phyloP scores from a whole-genome alignment of 35 echinoderm and acorn worm species.

The Anneissia japonica region DNA sequence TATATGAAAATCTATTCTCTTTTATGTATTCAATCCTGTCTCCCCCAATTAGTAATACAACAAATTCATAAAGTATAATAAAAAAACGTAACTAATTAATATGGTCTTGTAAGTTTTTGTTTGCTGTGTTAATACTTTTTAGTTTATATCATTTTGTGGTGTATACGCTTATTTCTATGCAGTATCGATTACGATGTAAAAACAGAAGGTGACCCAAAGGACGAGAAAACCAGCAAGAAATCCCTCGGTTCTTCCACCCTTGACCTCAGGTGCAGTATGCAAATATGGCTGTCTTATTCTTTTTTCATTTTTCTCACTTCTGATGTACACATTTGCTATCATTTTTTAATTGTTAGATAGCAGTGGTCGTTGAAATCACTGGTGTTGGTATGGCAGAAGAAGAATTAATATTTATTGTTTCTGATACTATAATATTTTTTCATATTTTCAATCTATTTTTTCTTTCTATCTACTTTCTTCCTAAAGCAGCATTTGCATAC shows the following conservation, averaged over 20 bases:
- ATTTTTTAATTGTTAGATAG: too few relatives aligned
- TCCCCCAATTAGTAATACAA: too few relatives aligned
- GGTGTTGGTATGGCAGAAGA: neutral
- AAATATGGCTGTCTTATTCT: neutral
- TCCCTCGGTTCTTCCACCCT: neutral
- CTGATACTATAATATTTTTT: neutral
- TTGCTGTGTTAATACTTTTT: neutral
- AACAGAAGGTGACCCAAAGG: neutral
- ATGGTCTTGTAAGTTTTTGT: too few relatives aligned
- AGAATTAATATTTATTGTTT: too few relatives aligned
- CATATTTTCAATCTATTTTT: neutral
- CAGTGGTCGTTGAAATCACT: too few relatives aligned
- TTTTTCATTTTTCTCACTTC: neutral
- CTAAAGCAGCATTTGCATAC: neutral
- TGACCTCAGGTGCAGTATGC: slow-evolving; percentile 1
- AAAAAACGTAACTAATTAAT: too few relatives aligned
- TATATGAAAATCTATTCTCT: too few relatives aligned
- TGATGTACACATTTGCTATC: too few relatives aligned
- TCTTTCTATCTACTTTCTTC: neutral
- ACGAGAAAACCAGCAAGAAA: neutral
- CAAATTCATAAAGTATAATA: too few relatives aligned
- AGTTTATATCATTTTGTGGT: neutral
- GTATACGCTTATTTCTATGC: neutral
- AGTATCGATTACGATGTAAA: neutral
- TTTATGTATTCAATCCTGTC: too few relatives aligned